Conservation (phyloP, 2,113 vertebrate genomes). For the Peromyscus leucopus region DNA sequence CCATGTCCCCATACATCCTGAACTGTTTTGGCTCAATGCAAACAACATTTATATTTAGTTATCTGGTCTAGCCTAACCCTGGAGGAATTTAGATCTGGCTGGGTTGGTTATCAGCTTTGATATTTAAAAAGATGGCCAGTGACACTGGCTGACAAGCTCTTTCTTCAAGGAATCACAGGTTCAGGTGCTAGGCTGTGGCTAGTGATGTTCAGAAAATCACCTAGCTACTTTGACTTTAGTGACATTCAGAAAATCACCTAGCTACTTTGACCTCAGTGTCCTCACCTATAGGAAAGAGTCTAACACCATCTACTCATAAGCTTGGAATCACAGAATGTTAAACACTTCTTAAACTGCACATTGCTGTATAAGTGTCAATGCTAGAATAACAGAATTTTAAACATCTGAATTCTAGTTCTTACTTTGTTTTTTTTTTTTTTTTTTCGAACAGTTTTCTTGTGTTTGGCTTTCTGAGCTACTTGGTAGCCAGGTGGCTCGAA, state of each 20-base stretch:
- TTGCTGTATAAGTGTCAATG: not conserved
- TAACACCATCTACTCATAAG: not conserved
- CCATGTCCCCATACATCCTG: not conserved
- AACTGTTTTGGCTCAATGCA: slow-evolving; percentile 5
- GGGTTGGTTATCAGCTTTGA: not conserved
- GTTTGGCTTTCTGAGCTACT: no score
- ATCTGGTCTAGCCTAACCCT: not conserved
- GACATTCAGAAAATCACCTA: not conserved
- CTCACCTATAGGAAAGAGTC: not conserved
- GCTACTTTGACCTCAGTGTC: not conserved
- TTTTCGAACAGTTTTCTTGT: no score
- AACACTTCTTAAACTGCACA: not conserved
- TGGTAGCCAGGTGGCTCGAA: no score
- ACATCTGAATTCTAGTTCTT: not conserved
- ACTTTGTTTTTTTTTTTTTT: no score
- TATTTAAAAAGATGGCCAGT: not conserved
- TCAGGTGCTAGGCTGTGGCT: not conserved
- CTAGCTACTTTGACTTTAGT: not conserved
- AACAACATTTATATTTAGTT: slow-evolving; percentile 35
- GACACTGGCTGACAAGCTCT: not conserved
- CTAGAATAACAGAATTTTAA: not conserved
- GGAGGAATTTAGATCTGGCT: not conserved
- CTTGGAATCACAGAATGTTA: not conserved
- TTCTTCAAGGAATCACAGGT: not conserved
- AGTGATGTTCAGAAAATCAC: not conserved